Evolutionary conservation across 2,888 invertebrate genomes (phyloP).

Genomic region (Phyllotreta striolata): DNA sequence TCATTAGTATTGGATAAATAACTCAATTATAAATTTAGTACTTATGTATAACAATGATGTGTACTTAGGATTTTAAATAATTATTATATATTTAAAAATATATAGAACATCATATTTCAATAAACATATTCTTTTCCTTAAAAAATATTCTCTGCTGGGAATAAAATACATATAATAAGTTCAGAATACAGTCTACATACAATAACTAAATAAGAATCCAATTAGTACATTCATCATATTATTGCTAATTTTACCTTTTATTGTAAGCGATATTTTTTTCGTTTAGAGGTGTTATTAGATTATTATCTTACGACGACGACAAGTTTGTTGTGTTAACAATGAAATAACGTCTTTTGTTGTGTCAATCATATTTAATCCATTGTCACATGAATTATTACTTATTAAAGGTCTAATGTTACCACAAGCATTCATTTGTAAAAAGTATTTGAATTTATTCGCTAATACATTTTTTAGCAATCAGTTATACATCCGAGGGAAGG

Average conservation of each 20-base stretch:
- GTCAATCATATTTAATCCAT: slow-evolving; percentile 5
- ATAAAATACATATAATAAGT: background rate
- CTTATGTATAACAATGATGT: background rate
- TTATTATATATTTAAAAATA: too few species aligned
- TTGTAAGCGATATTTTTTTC: slow-evolving; percentile 7
- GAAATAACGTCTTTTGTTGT: slow-evolving; percentile 2
- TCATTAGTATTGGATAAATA: slow-evolving; percentile 1
- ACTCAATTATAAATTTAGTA: background rate
- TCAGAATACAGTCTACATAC: background rate
- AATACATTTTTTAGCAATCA: too few species aligned
- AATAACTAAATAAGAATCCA: slow-evolving; percentile 1
- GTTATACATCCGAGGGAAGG: too few species aligned
- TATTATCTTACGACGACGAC: slow-evolving; percentile 2
- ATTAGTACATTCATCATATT: slow-evolving; percentile 10
- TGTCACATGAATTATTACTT: too few species aligned
- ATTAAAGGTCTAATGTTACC: too few species aligned
- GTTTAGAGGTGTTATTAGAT: slow-evolving; percentile 10
- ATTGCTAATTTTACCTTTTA: slow-evolving; percentile 10
- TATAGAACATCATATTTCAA: too few species aligned
- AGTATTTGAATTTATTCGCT: too few species aligned
- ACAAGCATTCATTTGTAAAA: too few species aligned
- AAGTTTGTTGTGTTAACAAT: slow-evolving; percentile 5
- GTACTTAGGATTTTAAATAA: background rate
- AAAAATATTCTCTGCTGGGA: too few species aligned
- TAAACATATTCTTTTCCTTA: too few species aligned